Base-by-base conservation (phyloP, 2,888 invertebrate genomes). In the Craniophora ligustri region DNA sequence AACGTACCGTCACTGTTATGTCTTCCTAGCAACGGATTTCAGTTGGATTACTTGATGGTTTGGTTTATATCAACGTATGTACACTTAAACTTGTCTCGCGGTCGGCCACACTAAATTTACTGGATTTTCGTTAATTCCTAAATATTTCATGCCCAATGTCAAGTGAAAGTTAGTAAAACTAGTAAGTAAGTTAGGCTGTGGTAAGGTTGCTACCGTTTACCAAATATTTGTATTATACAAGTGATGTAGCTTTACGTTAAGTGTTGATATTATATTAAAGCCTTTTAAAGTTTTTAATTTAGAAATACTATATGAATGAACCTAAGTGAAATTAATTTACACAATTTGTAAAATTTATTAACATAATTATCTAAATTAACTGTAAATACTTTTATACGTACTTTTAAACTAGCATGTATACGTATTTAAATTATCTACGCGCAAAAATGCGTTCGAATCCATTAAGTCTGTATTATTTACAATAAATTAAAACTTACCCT, bases 161-260 rank as follows among this genome's bases (percentile, higher is more conserved):
- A 15, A 15, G 8, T 8, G 8, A 32, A 31, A 10, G 11, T 18
- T 26, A n/a, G n/a, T 26, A n/a, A 30, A 41, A 49, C 31, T 41
- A 32, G 6, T 4, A 14, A 10, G n/a, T 26, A 46, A 30, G 8
- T 19, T 15, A 46, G 56, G 63, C 50, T 48, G 44, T 39, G 54
- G 28, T 66, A 67, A 53, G 19, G 3, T 45, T 31, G 31, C n/a
- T 28, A 63, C 46, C 38, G 40, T 57, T 60, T 34, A 64, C 49
- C 44, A 45, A 50, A 51, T 57, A 45, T n/a, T n/a, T 31, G 28
- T 55, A 18, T 26, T 21, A 3, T 41, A 45, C 21, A 26, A 28
- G 23, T 34, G 38, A 32, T 8, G 5, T 21, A 40, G 21, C 32
- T 8, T 34, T 44, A 28, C 23, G 18, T n/a, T 59, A 55, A 47